Percentiles rank a stretch among this genome's conserved stretches.
Conservation (phyloP, 2,113 vertebrate genomes). For the Actenoides hombroni region DNA sequence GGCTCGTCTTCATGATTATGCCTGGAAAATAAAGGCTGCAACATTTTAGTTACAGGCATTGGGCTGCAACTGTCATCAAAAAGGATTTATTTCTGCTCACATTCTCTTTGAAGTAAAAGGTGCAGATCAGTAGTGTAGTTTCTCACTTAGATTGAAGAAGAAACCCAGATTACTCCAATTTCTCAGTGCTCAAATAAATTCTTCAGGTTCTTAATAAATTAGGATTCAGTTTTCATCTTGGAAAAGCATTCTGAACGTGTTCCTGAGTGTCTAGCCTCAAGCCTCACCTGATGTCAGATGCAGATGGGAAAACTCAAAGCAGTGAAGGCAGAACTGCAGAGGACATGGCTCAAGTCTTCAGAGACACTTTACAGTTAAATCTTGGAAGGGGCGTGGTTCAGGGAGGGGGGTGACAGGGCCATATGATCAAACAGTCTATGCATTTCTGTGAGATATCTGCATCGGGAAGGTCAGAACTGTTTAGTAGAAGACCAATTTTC, state of each 20-base stretch:
- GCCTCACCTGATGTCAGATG: neutral
- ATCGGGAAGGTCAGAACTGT: neutral
- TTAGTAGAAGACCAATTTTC: neutral
- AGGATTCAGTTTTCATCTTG: neutral
- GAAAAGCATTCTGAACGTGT: neutral
- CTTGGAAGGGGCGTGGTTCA: neutral
- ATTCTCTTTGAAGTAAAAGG: neutral
- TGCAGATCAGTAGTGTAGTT: neutral
- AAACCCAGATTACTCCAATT: neutral
- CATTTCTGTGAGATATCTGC: neutral
- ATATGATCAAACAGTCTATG: neutral
- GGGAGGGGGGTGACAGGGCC: accelerated
- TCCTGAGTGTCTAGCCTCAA: neutral
- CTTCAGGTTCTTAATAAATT: neutral
- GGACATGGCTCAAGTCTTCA: neutral
- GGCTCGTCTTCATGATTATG: neutral
- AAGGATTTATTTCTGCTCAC: neutral
- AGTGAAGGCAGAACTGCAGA: neutral
- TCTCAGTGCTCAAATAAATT: neutral
- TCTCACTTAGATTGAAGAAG: neutral
- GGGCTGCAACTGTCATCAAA: neutral
- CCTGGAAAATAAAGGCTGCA: neutral
- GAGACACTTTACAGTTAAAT: neutral
- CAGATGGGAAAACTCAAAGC: neutral
- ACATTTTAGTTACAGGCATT: neutral